Evolutionary conservation across 1,140 invertebrate genomes (phyloP).

Genomic region (Trichonephila clavata): DNA sequence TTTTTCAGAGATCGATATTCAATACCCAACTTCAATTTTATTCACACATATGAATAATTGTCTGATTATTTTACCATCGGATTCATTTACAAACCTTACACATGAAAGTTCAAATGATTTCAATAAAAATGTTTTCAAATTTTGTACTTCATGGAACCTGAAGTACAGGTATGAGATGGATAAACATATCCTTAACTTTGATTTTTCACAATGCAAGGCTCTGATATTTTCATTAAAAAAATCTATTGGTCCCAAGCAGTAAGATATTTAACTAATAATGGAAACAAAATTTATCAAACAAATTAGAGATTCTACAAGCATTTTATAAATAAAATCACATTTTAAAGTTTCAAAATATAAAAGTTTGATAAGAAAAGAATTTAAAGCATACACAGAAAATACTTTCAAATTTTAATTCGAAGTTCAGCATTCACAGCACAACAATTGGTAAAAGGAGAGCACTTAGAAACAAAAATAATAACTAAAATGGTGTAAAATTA

Average conservation of each 20-base stretch:
- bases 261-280: neutral
- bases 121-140: neutral
- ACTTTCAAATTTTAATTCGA: neutral
- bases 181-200: neutral
- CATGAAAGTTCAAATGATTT: neutral
- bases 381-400: neutral
- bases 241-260: conserved; percentile 33
- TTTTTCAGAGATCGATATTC: too few relatives aligned
- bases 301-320: neutral
- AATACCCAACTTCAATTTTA: too few relatives aligned
- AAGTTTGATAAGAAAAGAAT: too few relatives aligned
- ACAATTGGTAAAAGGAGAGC: too few relatives aligned
- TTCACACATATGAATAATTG: too few relatives aligned
- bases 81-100: neutral
- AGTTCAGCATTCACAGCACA: neutral
- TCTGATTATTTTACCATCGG: neutral
- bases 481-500: too few relatives aligned
- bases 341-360: too few relatives aligned
- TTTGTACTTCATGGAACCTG: neutral
- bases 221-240: conserved; percentile 31
- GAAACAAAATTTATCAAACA: neutral
- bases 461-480: too few relatives aligned
- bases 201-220: conserved; percentile 1
- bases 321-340: too few relatives aligned
- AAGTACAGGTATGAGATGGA: neutral